Conservation (phyloP, 2,888 invertebrate genomes). For the Leuctra nigra region DNA sequence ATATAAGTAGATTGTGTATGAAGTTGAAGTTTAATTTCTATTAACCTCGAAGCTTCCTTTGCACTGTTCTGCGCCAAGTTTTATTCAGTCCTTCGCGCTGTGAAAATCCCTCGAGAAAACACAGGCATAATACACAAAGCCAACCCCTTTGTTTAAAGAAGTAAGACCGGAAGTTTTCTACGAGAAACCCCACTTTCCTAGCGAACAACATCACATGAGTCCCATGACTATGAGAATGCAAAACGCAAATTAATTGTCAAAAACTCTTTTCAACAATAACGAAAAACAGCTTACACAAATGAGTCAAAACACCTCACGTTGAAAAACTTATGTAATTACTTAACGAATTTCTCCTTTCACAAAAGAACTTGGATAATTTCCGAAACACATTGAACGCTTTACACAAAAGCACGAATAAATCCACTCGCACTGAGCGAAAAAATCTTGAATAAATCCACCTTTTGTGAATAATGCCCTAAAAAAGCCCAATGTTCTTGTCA, state of each 20-base stretch:
- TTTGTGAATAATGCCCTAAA: background rate
- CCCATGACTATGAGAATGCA: background rate
- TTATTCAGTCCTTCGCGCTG: too few relatives aligned
- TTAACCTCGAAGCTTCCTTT: too few relatives aligned
- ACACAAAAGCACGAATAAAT: conserved; percentile 10
- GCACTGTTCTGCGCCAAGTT: too few relatives aligned
- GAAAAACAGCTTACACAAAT: background rate
- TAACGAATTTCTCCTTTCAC: background rate
- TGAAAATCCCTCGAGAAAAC: too few relatives aligned
- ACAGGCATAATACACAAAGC: too few relatives aligned
- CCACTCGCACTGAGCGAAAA: background rate
- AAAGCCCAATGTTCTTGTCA: background rate
- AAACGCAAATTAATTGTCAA: conserved; percentile 4
- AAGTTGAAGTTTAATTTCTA: too few relatives aligned
- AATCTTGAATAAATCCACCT: background rate
- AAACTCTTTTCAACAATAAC: background rate
- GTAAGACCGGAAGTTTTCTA: too few relatives aligned
- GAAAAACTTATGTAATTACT: conserved; percentile 3
- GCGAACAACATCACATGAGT: too few relatives aligned
- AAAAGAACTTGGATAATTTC: background rate
- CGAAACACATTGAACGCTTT: conserved; percentile 4
- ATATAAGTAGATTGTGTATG: too few relatives aligned
- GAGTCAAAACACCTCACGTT: conserved; percentile 1
- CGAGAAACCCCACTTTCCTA: too few relatives aligned
- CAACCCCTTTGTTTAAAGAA: too few relatives aligned